Base-by-base conservation (phyloP, 2,797 vertebrate genomes). In the Poecilia wingei region DNA sequence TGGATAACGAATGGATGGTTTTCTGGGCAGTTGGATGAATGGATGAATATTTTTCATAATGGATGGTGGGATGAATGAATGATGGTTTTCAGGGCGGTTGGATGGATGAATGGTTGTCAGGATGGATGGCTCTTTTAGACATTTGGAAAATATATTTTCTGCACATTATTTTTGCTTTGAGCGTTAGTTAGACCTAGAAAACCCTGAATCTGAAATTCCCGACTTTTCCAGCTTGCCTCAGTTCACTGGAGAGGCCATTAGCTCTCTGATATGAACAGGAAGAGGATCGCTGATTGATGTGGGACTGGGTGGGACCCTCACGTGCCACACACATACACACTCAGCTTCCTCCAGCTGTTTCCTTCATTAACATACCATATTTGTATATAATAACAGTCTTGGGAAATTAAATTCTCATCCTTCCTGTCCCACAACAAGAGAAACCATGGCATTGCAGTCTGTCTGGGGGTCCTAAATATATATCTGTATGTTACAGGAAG, bases 201-300 rank as follows among this genome's bases (percentile, higher is more conserved):
- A 28, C 25, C n/a, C 41, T 2, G 22, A 13, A 69, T 13, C 13
- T 43, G 2, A 14, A 69, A 45, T 16, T 28, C 39, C 39, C 14
- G 66, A 43, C 10, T 43, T 45, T 69, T 69, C 25, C 22, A 70
- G 41, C 41, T n/a, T 43, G 22, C 41, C 25, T n/a, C 39, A 43
- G 22, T 14, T 45, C 12, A 6, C 41, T n/a, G 41, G 66, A 70
- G 41, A 28, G 77, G 75, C 80, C 80, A 89, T 86, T 88, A 84
- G 85, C 66, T 71, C 75, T 71, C 82, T 75, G 87, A 86, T 85
- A 46, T 82, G 84, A 86, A 92, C 88, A 92, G 88, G 88, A 90
- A 88, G 82, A 74, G 82, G 80, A 80, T 47, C 83, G 77, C 31
- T 90, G 89, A 93, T 81, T 92, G 86, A 94, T 95, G 91, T 90